These are phyloP conservation scores for Candidula unifasciata DNA, from an alignment of 2,888 invertebrate genomes.

Conservation along the genomic window DNA sequence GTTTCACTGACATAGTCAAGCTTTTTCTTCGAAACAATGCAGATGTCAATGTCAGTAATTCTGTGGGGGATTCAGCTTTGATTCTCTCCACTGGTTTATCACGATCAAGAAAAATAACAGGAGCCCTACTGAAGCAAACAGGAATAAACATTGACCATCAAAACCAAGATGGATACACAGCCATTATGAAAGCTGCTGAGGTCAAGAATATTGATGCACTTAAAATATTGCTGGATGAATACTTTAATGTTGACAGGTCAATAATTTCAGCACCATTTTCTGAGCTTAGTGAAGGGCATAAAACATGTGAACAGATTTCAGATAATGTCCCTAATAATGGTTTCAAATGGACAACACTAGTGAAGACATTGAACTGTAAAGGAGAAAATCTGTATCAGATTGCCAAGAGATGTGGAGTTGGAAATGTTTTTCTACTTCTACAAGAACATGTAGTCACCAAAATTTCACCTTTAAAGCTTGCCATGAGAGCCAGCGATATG, in stretches of 20 bases:
- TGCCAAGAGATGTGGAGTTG: not conserved
- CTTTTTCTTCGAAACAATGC: not conserved
- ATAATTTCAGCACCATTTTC: no score
- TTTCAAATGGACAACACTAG: no score
- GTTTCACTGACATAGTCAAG: not conserved
- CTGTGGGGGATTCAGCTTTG: not conserved
- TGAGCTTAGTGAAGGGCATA: no score
- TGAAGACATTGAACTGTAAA: not conserved
- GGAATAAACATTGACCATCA: not conserved
- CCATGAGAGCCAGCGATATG: not conserved
- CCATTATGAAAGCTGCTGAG: slow-evolving; percentile 14
- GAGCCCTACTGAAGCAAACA: not conserved
- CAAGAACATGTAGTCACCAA: not conserved
- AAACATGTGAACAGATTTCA: no score
- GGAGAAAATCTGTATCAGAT: not conserved
- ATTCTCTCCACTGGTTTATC: not conserved
- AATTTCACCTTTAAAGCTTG: not conserved
- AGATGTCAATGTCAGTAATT: not conserved
- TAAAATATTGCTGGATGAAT: slow-evolving; percentile 4
- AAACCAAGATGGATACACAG: not conserved
- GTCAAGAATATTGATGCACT: not conserved
- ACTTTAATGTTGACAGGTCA: not conserved
- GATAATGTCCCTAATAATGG: no score
- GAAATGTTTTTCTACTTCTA: not conserved
- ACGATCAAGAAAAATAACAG: no score